These are phyloP conservation scores for Patiria miniata DNA, from an alignment of 35 echinoderm and acorn worm genomes.

Conservation along the genomic window DNA sequence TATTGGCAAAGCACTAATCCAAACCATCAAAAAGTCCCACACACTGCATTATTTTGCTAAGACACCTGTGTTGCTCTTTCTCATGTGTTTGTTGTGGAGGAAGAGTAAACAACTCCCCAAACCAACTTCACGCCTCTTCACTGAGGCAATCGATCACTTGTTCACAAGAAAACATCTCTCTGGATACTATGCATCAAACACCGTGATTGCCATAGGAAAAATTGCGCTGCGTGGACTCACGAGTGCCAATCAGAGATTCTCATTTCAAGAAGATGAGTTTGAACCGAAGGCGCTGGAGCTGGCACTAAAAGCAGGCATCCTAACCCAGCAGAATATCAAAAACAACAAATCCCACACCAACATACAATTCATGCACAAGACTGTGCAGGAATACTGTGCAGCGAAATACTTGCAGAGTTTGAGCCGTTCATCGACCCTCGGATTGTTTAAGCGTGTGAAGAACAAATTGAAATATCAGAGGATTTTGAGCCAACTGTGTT, in stretches of 20 bases:
- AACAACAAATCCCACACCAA: neutral
- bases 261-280: neutral
- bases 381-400: conserved; percentile 15
- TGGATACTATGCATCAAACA: neutral
- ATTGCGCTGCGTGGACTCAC: neutral
- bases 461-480: neutral
- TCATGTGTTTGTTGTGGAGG: too few relatives aligned
- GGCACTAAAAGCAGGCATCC: neutral
- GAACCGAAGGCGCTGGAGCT: neutral
- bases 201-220: neutral
- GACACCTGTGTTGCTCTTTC: neutral
- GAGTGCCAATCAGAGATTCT: neutral
- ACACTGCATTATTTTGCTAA: too few relatives aligned
- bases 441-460: too few relatives aligned
- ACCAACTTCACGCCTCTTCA: neutral
- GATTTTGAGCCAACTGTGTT: neutral
- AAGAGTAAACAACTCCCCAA: neutral
- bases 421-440: too few relatives aligned
- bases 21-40: too few relatives aligned
- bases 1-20: neutral
- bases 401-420: conserved; percentile 11
- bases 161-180: neutral
- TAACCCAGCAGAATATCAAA: neutral
- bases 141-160: neutral
- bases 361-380: conserved; percentile 12